Evolutionary conservation across 2,797 vertebrate genomes (phyloP).

Genomic region (Smutsia gigantea): DNA sequence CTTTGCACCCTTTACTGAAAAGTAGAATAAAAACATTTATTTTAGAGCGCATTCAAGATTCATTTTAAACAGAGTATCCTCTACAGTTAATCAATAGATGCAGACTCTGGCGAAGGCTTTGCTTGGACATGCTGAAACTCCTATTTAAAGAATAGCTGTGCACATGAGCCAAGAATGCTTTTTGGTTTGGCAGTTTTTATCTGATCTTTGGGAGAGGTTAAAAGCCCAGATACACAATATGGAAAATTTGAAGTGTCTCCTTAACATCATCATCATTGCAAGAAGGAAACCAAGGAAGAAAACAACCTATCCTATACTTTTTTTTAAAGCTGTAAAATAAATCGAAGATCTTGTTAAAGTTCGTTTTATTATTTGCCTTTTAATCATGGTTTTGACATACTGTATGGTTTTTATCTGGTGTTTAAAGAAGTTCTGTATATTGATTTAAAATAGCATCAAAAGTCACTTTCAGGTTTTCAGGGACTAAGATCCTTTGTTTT

Average conservation of each 20-base stretch:
- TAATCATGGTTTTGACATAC: slow-evolving; percentile 53
- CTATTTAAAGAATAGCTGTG: slow-evolving; percentile 58
- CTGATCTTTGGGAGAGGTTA: slow-evolving; percentile 74
- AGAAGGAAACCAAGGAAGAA: slow-evolving; percentile 47
- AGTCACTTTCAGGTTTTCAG: slow-evolving; percentile 55
- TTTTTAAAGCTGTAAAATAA: slow-evolving; percentile 50
- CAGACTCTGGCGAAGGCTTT: slow-evolving; percentile 43
- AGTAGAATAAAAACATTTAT: slow-evolving; percentile 57
- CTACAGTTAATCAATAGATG: slow-evolving; percentile 68
- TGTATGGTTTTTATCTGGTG: slow-evolving; percentile 55
- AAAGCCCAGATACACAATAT: slow-evolving; percentile 67
- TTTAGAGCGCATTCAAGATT: slow-evolving; percentile 51
- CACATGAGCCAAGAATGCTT: slow-evolving; percentile 73
- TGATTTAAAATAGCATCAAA: slow-evolving; percentile 67
- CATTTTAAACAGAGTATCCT: slow-evolving; percentile 58
- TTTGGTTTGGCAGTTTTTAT: slow-evolving; percentile 73
- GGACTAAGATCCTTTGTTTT: background rate
- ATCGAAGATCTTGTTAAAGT: slow-evolving; percentile 50
- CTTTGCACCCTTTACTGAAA: slow-evolving; percentile 20
- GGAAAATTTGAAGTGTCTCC: slow-evolving; percentile 57
- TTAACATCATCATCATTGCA: slow-evolving; percentile 57
- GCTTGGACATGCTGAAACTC: background rate
- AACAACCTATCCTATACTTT: background rate
- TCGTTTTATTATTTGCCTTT: slow-evolving; percentile 47
- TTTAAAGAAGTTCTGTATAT: slow-evolving; percentile 62